Base-by-base conservation (phyloP, 2,888 invertebrate genomes). In the Salticus scenicus region DNA sequence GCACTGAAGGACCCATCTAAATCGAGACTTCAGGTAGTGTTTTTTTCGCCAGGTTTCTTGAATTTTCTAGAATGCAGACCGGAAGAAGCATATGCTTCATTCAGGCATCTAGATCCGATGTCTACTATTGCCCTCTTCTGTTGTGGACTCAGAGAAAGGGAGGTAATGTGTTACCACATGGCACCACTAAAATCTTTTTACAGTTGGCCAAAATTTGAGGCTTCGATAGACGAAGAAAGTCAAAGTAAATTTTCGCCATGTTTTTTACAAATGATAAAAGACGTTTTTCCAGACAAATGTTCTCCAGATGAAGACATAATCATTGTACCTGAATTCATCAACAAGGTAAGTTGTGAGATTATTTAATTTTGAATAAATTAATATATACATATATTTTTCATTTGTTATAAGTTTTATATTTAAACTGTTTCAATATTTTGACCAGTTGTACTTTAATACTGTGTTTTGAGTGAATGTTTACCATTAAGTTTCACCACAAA, bases 1-100 rank as follows among this genome's bases (percentile, higher is more conserved):
- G 24, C 2, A 1, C 17, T 57, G 20, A 31, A 47, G 14, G 20
- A 47, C 4, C 14, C n/a, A 7, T 7, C 77, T 2, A 42, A 47
- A 10, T 28, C 67, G 8, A 72, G 33, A 31, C 51, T 83, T 7
- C 72, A 72, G 30, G 31, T 83, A 28, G 33, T 77, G 8, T 77
- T 83, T 14, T 83, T 83, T 41, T 83, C 83, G 0, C 77, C 77
- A 0, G 67, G 72, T 12, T 77, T 83, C 33, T 57, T 83, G 31
- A 24, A 28, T 5, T 83, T 77, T n/a, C 27, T 83, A 41, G 77
- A 83, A 33, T 31, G 47, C 57, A 72, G 37, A 5, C 37, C 73
- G 0, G n/a, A 41, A 27, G 83, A 83, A 12, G 77, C 77, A 1
- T 83, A 64, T 27, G 28, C 33, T 14, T 27, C 57, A 2, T 83